phyloP scores from a whole-genome alignment of 2,113 vertebrate genomes.

The Potamarius usumacintae region DNA sequence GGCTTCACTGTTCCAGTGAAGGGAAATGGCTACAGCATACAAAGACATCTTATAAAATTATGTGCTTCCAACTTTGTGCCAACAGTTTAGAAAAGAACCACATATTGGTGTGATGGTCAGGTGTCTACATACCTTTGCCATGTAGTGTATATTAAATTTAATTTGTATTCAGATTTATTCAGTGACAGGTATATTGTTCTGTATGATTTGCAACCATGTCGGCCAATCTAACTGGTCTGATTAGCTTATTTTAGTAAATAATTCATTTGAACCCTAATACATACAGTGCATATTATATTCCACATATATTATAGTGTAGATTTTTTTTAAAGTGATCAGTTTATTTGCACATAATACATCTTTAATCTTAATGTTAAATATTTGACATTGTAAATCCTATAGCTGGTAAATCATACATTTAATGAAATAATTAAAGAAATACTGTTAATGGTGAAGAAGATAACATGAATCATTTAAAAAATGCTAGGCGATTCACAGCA shows the following conservation, averaged over 20 bases:
- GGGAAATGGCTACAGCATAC: not conserved
- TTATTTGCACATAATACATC: not conserved
- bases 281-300: not conserved
- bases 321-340: not conserved
- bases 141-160: not conserved
- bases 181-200: not conserved
- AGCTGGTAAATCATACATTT: not conserved
- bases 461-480: not conserved
- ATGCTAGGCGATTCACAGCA: not conserved
- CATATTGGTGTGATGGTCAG: not conserved
- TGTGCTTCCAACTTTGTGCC: not conserved
- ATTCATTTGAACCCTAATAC: not conserved
- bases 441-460: not conserved
- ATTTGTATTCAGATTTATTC: not conserved
- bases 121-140: not conserved
- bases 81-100: not conserved
- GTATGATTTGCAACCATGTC: not conserved
- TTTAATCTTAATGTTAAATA: not conserved
- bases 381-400: not conserved
- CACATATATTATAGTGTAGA: not conserved
- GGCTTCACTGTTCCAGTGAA: not conserved
- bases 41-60: not conserved
- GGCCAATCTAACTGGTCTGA: not conserved
- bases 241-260: not conserved
- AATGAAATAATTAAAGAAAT: not conserved